Evolutionary conservation across 2,888 invertebrate genomes (phyloP).

Genomic region (Phytoseiulus persimilis): DNA sequence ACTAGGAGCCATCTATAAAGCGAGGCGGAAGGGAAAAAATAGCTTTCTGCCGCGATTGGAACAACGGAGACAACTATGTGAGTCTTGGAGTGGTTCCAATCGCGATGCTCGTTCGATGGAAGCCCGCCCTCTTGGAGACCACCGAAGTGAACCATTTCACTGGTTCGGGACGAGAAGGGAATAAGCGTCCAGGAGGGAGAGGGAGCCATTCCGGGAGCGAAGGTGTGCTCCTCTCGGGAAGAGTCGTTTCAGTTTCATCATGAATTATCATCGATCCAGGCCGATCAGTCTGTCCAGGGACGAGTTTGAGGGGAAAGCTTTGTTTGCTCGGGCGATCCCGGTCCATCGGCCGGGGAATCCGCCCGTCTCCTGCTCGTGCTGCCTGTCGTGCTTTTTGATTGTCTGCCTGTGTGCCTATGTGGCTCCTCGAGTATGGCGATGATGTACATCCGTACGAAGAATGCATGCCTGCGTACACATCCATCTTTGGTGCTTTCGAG

Average conservation of each 20-base stretch:
- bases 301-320: background rate
- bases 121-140: background rate
- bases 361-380: no score
- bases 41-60: background rate
- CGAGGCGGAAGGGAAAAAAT: background rate
- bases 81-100: background rate
- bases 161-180: background rate
- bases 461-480: no score
- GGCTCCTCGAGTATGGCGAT: no score
- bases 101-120: background rate
- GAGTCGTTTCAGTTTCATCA: background rate
- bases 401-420: no score
- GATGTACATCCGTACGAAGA: no score
- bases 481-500: no score
- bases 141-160: background rate
- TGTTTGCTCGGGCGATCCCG: background rate
- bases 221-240: background rate
- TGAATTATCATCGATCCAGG: background rate
- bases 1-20: background rate
- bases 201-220: no score
- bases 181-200: no score
- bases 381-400: no score
- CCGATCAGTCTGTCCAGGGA: background rate
- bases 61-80: background rate
- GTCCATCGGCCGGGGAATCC: background rate